Conservation (phyloP, 1,140 invertebrate species). For the Euwallacea similis region DNA sequence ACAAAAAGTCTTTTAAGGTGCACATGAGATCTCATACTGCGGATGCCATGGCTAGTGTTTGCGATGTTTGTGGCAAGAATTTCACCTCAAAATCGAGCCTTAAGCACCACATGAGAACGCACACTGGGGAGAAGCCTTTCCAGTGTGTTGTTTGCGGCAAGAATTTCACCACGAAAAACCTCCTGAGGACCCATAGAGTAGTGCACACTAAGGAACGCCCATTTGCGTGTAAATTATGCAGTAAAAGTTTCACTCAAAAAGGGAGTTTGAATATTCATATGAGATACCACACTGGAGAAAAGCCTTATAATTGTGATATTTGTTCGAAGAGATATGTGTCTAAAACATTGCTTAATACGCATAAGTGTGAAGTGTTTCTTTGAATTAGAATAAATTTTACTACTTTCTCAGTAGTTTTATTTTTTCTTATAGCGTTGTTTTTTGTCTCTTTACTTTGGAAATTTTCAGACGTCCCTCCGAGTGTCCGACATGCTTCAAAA, state of each 20-base stretch:
- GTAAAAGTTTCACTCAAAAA: conserved; percentile 47
- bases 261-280: conserved; percentile 59
- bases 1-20: conserved; percentile 32
- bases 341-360: conserved; percentile 65
- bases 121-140: conserved; percentile 73
- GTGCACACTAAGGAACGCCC: conserved; percentile 55
- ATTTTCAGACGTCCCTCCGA: too few relatives aligned
- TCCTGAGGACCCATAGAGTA: conserved; percentile 59
- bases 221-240: conserved; percentile 48
- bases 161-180: conserved; percentile 57
- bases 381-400: too few relatives aligned
- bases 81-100: conserved; percentile 40
- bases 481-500: conserved; percentile 32
- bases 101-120: conserved; percentile 63
- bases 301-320: conserved; percentile 53
- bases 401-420: too few relatives aligned
- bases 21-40: conserved; percentile 32
- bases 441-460: too few relatives aligned
- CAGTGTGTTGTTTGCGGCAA: conserved; percentile 69
- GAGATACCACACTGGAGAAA: conserved; percentile 62
- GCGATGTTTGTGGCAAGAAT: conserved; percentile 57
- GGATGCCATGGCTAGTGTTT: conserved; percentile 47
- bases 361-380: conserved; percentile 50
- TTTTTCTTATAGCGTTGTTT: too few relatives aligned
- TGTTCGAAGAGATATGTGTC: conserved; percentile 49